Evolutionary conservation across 1,140 invertebrate species (phyloP).

Genomic region (Tetranychus cinnabarinus): DNA sequence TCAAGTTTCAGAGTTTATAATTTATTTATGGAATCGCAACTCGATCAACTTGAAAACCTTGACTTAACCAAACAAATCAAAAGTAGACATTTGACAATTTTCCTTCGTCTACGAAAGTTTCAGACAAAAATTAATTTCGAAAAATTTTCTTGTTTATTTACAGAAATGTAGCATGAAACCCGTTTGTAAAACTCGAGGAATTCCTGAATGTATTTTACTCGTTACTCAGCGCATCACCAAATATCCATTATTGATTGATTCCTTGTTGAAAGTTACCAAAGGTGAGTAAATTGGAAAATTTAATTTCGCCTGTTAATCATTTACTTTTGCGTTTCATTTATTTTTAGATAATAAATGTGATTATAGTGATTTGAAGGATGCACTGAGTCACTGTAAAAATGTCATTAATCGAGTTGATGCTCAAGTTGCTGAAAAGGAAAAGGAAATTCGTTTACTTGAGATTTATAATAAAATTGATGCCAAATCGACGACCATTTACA

Average conservation of each 20-base stretch:
- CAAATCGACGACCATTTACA: constrained; percentile 60
- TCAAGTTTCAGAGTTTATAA: neutral
- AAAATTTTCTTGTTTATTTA: neutral
- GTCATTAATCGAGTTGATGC: constrained; percentile 67
- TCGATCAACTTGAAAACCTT: no score
- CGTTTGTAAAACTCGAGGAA: constrained; percentile 70
- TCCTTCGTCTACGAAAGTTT: no score
- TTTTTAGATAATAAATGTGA: neutral
- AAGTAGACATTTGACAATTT: no score
- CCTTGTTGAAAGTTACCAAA: constrained; percentile 64
- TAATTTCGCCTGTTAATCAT: neutral
- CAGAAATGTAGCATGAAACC: constrained; percentile 53
- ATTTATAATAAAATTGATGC: constrained; percentile 78
- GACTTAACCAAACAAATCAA: no score
- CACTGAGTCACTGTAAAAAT: constrained; percentile 26
- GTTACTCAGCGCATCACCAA: constrained; percentile 83
- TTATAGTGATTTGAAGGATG: neutral
- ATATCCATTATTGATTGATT: constrained; percentile 75
- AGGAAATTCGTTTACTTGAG: constrained; percentile 62
- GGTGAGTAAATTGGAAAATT: constrained; percentile 21
- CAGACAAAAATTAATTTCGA: no score
- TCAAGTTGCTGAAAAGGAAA: constrained; percentile 70
- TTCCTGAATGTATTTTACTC: constrained; percentile 79
- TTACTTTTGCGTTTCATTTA: neutral
- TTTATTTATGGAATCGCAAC: neutral